phyloP scores from a whole-genome alignment of 2,888 invertebrate species.

The Erebia ligea region DNA sequence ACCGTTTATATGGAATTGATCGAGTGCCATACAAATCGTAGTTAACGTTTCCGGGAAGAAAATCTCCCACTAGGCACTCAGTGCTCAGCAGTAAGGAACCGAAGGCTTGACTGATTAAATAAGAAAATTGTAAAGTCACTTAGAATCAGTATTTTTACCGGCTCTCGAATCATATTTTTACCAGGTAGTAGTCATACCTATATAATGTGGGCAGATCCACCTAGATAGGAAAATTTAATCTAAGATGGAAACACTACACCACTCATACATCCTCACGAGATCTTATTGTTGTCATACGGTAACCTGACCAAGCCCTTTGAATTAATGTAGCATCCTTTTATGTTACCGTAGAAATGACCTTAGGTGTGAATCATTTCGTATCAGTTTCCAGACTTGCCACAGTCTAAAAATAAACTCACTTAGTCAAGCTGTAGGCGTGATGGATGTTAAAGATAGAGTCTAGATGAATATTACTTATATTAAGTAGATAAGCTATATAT shows the following conservation, averaged over 20 bases:
- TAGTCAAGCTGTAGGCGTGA: neutral
- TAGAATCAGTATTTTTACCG: no score
- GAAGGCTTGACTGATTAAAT: no score
- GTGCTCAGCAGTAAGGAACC: no score
- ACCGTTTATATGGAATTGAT: no score
- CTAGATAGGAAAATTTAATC: neutral
- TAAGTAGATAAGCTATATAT: no score
- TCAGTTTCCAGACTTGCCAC: neutral
- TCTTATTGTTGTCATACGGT: neutral
- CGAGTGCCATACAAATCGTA: no score
- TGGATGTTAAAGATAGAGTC: neutral
- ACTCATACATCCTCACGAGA: neutral
- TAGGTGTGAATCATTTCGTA: constrained; percentile 6
- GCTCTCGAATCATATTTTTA: no score
- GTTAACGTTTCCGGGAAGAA: no score
- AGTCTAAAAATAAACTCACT: constrained; percentile 11
- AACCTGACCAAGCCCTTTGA: neutral
- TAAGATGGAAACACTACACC: neutral
- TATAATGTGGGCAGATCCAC: neutral
- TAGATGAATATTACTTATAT: neutral
- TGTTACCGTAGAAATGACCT: constrained; percentile 8
- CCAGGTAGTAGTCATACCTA: neutral
- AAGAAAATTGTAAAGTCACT: no score
- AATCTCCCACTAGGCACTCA: no score
- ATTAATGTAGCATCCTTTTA: constrained; percentile 4